A percentile compares a stretch with the other conserved stretches of the same genome.
phyloP scores from a whole-genome alignment of 30 jellyfish, hydroid and myxozoan genomes.

The Mastigias papua region DNA sequence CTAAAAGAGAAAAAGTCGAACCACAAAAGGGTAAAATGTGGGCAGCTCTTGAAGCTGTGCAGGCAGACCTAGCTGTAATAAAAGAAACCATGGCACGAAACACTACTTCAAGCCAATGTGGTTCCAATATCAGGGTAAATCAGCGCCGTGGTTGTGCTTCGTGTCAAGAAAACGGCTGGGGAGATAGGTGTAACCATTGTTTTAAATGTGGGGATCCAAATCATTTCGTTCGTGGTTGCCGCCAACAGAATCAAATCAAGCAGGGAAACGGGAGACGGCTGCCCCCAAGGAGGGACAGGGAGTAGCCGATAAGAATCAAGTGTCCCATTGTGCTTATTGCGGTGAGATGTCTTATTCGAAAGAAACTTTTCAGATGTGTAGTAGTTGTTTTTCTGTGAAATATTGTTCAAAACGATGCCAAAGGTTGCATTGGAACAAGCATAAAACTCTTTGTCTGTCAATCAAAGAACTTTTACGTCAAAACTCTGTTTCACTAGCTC shows the following conservation, averaged over 20 bases:
- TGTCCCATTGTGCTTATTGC: conserved; percentile 22
- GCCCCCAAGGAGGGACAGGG: conserved; percentile 59
- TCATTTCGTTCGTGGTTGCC: conserved; percentile 16
- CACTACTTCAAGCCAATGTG: neutral
- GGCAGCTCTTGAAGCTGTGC: conserved; percentile 25
- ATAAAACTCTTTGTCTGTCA: conserved; percentile 22
- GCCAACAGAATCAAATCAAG: neutral
- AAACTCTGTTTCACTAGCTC: neutral
- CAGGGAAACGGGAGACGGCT: conserved; percentile 38
- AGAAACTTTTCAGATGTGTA: conserved; percentile 21
- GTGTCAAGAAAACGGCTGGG: conserved; percentile 20
- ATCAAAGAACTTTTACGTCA: neutral
- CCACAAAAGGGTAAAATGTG: conserved; percentile 39
- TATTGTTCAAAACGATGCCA: conserved; percentile 31
- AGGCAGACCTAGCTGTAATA: neutral
- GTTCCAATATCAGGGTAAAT: neutral
- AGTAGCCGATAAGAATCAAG: conserved; percentile 13
- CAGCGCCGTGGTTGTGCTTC: conserved; percentile 7
- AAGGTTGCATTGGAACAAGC: conserved; percentile 35
- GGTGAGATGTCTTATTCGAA: neutral
- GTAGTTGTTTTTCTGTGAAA: conserved; percentile 19
- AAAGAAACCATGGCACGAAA: neutral
- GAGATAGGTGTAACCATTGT: conserved; percentile 32
- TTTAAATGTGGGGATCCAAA: conserved; percentile 31
- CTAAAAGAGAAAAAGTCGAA: neutral